phyloP scores from a whole-genome alignment of 2,797 vertebrate species.

The Chelon labrosus region DNA sequence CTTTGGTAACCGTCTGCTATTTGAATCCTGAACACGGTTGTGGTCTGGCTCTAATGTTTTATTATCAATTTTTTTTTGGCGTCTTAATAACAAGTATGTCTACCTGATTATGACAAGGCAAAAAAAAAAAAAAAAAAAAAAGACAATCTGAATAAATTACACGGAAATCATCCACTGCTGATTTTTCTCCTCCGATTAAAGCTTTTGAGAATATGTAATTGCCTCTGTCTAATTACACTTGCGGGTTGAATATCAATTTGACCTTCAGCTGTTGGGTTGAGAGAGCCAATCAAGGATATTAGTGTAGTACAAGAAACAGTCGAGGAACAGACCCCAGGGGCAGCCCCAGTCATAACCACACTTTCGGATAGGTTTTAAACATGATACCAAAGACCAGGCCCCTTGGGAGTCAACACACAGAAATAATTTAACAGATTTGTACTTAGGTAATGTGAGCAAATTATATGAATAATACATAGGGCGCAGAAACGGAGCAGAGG shows the following conservation, averaged over 20 bases:
- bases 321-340: conserved; percentile 90
- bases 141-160: conserved; percentile 85
- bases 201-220: conserved; percentile 87
- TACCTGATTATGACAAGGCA: conserved; percentile 78
- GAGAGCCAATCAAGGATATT: conserved; percentile 92
- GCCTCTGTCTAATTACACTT: conserved; percentile 89
- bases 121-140: conserved; percentile 50
- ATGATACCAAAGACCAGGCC: conserved; percentile 83
- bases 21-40: conserved; percentile 27
- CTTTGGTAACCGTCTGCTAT: conserved; percentile 39
- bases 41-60: conserved; percentile 46
- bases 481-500: conserved; percentile 59
- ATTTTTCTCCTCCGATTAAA: conserved; percentile 82
- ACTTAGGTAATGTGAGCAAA: conserved; percentile 85
- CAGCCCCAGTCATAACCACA: conserved; percentile 88
- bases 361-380: conserved; percentile 85
- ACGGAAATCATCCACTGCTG: conserved; percentile 82
- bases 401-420: conserved; percentile 81
- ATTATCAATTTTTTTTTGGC: background rate
- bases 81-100: conserved; percentile 68
- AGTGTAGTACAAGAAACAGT: conserved; percentile 88
- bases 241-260: conserved; percentile 92
- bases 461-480: conserved; percentile 84
- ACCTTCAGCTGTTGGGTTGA: conserved; percentile 92
- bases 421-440: conserved; percentile 86